These are phyloP conservation scores for Pomacea canaliculata DNA, from an alignment of 2,888 invertebrate species.

Conservation along the genomic window DNA sequence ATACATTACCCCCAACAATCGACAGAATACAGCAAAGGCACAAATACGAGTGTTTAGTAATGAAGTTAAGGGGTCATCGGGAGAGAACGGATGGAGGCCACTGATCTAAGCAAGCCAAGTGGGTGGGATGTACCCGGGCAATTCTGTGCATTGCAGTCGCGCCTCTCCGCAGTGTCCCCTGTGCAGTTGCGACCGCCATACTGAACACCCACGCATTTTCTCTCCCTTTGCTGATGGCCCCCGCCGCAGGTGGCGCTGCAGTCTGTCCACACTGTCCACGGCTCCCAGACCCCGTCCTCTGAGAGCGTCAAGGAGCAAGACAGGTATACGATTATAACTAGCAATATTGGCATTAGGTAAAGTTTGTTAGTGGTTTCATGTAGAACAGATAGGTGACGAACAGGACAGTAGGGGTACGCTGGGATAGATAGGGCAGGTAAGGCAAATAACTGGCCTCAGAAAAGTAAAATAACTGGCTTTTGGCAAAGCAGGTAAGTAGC, in stretches of 20 bases:
- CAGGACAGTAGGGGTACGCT: too few relatives aligned
- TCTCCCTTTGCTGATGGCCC: constrained; percentile 46
- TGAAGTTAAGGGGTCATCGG: not conserved
- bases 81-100: not conserved
- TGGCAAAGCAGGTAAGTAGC: too few relatives aligned
- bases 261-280: constrained; percentile 52
- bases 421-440: too few relatives aligned
- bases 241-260: constrained; percentile 60
- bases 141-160: constrained; percentile 1
- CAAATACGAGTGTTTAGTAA: not conserved
- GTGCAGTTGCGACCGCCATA: constrained; percentile 55
- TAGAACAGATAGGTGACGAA: too few relatives aligned
- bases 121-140: not conserved
- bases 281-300: constrained; percentile 53
- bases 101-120: not conserved
- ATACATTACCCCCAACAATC: too few relatives aligned
- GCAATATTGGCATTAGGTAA: too few relatives aligned
- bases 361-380: too few relatives aligned
- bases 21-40: too few relatives aligned
- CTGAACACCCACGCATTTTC: constrained; percentile 49
- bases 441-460: too few relatives aligned
- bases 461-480: too few relatives aligned
- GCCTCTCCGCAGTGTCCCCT: constrained; percentile 32
- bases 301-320: constrained; percentile 11
- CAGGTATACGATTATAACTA: not conserved